A percentile compares a stretch with the other conserved stretches of the same genome.
These are phyloP conservation scores for Helicoverpa zea DNA, from an alignment of 1,140 invertebrate species.

Conservation along the genomic window DNA sequence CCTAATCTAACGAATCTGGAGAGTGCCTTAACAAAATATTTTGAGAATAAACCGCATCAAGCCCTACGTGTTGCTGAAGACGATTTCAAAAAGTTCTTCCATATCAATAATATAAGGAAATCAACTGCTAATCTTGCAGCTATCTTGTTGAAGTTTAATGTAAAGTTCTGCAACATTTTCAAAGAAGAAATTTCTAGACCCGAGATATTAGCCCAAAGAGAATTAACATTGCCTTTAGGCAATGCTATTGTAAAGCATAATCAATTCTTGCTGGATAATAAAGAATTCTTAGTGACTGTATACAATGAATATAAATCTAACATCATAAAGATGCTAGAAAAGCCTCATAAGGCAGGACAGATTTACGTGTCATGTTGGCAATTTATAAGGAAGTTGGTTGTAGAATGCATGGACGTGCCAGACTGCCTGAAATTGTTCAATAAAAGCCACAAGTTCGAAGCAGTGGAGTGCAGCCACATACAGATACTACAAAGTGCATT, in stretches of 20 bases:
- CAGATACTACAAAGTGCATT: slow-evolving; percentile 86
- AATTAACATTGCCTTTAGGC: slow-evolving; percentile 87
- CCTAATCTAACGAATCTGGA: slow-evolving; percentile 86
- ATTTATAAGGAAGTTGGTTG: slow-evolving; percentile 85
- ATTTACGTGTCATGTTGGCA: slow-evolving; percentile 87
- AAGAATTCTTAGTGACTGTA: slow-evolving; percentile 81
- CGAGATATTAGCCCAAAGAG: slow-evolving; percentile 85
- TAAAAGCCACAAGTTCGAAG: slow-evolving; percentile 88
- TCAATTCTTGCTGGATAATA: slow-evolving; percentile 74
- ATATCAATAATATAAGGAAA: slow-evolving; percentile 83
- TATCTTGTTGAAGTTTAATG: slow-evolving; percentile 84
- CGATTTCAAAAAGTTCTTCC: slow-evolving; percentile 84
- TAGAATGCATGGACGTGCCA: slow-evolving; percentile 86
- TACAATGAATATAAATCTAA: slow-evolving; percentile 88
- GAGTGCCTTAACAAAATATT: slow-evolving; percentile 85
- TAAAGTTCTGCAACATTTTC: slow-evolving; percentile 81
- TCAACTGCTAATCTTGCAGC: slow-evolving; percentile 83
- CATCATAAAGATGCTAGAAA: slow-evolving; percentile 88
- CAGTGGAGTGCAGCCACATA: slow-evolving; percentile 87
- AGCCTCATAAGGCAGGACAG: slow-evolving; percentile 89
- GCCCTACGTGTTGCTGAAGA: slow-evolving; percentile 81
- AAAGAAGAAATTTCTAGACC: slow-evolving; percentile 76
- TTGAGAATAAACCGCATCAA: slow-evolving; percentile 88
- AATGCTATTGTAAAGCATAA: slow-evolving; percentile 81
- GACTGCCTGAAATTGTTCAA: slow-evolving; percentile 86